Base-by-base conservation (phyloP, 2,888 invertebrate species). In the Entomobrya multifasciata region DNA sequence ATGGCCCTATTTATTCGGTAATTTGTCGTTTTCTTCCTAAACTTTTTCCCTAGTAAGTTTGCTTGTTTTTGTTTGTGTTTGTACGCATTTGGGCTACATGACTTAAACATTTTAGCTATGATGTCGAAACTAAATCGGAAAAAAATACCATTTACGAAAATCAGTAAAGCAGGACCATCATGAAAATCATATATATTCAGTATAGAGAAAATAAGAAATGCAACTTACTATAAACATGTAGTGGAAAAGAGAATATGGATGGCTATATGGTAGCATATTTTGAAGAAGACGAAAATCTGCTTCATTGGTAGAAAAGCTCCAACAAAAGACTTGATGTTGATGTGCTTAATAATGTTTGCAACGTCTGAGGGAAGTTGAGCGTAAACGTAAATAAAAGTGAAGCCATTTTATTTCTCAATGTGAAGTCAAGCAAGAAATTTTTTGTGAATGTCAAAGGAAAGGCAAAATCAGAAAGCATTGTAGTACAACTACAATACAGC, bases 11-110 rank as follows among this genome's bases (percentile, higher is more conserved):
- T 84, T 78, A 65, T n/a, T 41, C 57, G 41, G 78, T 72, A 86
- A 86, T 86, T 86, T 86, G 86, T 86, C 79, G 79, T 79, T 85
- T 72, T 74, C 47, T 62, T 60, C 20, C 57, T 27, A 52, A 80
- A 85, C 27, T 72, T 80, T 72, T 74, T 36, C 20, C n/a, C 30
- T 62, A 27, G 67, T n/a, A 79, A 70, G 57, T 60, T 86, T 25
- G 30, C 10, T 20, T 62, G 62, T 78, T 62, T n/a, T 62, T 57
- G 44, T 60, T 77, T 62, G 77, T 60, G 15, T 70, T 70, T 70
- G 70, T 67, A 22, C 47, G 44, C 47, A 47, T 44, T 67, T 67
- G 20, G 44, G 44, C 67, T 25, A 27, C 60, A 60, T 41, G 25
- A 5, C 60, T 13, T 17, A 60, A 60, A 13, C 77, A n/a, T 25